These are phyloP conservation scores for Lampris incognitus DNA, from an alignment of 2,113 vertebrate species.

Conservation along the genomic window DNA sequence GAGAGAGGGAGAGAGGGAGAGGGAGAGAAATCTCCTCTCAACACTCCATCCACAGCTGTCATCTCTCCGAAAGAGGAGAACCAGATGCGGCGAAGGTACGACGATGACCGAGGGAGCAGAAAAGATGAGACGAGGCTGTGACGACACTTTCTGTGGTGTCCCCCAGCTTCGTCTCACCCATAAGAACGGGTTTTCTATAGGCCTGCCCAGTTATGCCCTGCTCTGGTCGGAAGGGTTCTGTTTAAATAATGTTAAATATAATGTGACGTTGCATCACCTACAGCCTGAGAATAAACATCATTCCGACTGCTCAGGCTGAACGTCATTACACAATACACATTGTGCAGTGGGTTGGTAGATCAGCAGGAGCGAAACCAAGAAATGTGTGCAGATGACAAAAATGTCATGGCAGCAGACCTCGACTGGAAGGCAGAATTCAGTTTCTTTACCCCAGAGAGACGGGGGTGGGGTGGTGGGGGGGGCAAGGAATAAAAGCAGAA, in stretches of 20 bases:
- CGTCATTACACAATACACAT: not conserved
- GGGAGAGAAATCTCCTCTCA: conserved; percentile 56
- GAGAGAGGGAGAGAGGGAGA: conserved; percentile 46
- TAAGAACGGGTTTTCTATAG: conserved; percentile 42
- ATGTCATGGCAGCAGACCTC: conserved; percentile 53
- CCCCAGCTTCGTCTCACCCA: conserved; percentile 22
- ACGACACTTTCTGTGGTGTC: conserved; percentile 41
- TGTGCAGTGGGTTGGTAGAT: conserved; percentile 43
- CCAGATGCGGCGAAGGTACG: conserved; percentile 49
- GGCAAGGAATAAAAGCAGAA: conserved; percentile 49
- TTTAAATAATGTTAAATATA: conserved; percentile 19
- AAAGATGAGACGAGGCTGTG: conserved; percentile 52
- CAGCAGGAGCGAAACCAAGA: conserved; percentile 30
- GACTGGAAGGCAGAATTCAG: conserved; percentile 38
- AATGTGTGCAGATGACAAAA: conserved; percentile 37
- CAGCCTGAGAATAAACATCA: conserved; percentile 23
- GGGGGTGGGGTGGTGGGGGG: conserved; percentile 50
- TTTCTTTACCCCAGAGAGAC: conserved; percentile 47
- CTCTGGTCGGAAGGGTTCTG: conserved; percentile 15
- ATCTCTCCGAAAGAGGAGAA: conserved; percentile 61
- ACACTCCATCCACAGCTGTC: conserved; percentile 50
- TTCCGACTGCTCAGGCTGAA: conserved; percentile 45
- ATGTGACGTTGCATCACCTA: conserved; percentile 27
- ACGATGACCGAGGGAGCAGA: conserved; percentile 57
- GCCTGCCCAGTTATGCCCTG: conserved; percentile 14